Evolutionary conservation across 1,140 invertebrate species (phyloP).

Genomic region (Cydia strobilella): DNA sequence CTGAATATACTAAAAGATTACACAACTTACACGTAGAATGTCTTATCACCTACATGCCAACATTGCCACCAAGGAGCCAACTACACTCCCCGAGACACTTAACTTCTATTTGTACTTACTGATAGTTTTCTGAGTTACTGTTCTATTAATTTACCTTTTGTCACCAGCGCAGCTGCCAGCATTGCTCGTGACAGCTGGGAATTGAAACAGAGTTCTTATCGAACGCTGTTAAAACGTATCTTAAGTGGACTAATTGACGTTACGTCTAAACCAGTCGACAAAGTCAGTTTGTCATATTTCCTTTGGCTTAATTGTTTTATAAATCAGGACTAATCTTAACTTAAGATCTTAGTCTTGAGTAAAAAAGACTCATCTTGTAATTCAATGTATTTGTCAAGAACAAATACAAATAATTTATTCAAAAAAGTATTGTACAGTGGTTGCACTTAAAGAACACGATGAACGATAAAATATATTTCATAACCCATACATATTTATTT

Average conservation of each 20-base stretch:
- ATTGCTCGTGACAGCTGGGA: neutral
- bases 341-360: too few species aligned
- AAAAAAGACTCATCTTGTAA: too few species aligned
- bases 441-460: too few species aligned
- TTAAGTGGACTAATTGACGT: neutral
- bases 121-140: neutral
- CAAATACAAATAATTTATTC: too few species aligned
- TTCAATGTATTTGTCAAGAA: too few species aligned
- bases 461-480: neutral
- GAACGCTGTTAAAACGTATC: neutral
- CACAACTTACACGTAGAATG: neutral
- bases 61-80: neutral
- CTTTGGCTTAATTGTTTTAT: neutral
- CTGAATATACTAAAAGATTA: neutral
- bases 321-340: neutral
- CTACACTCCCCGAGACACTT: neutral
- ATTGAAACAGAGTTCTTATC: neutral
- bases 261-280: neutral
- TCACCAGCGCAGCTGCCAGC: neutral
- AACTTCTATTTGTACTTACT: neutral
- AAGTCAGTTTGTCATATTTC: neutral
- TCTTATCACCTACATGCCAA: neutral
- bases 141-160: slow-evolving; percentile 6
- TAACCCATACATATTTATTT: neutral
- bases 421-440: too few species aligned